Evolutionary conservation across 2,113 vertebrate genomes (phyloP).

Genomic region (Microcebus murinus): DNA sequence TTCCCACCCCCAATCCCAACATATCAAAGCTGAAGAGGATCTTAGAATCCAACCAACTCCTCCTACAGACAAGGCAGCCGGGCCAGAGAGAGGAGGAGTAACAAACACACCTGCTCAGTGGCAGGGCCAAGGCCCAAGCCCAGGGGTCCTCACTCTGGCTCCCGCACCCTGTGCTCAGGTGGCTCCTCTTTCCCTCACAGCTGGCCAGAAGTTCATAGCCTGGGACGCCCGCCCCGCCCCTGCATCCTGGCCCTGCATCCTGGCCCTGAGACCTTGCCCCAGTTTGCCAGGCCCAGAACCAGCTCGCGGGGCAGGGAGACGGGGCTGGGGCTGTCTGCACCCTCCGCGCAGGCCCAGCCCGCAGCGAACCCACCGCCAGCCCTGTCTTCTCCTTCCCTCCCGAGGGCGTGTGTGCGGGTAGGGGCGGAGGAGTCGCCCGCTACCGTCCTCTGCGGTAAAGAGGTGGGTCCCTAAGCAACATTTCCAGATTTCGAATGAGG

Average conservation of each 20-base stretch:
- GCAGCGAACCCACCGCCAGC: background rate
- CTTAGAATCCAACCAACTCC: background rate
- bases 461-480: background rate
- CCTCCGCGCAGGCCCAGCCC: background rate
- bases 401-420: background rate
- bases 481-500: background rate
- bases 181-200: background rate
- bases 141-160: background rate
- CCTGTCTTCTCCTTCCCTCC: background rate
- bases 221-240: background rate
- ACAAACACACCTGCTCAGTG: too few species aligned
- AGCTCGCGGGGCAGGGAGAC: fast-evolving
- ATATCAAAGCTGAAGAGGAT: background rate
- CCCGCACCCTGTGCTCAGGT: background rate
- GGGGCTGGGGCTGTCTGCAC: too few species aligned
- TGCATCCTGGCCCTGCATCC: too few species aligned
- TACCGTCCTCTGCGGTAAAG: background rate
- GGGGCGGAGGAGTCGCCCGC: too few species aligned
- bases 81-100: background rate
- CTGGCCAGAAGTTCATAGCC: background rate
- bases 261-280: background rate
- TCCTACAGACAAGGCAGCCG: background rate
- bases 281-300: background rate
- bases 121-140: background rate
- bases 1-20: background rate